Evolutionary conservation across 2,888 invertebrate genomes (phyloP), one percentile per base, ranked within the genome.

Genomic region (Apomyelois bistriatella): DNA sequence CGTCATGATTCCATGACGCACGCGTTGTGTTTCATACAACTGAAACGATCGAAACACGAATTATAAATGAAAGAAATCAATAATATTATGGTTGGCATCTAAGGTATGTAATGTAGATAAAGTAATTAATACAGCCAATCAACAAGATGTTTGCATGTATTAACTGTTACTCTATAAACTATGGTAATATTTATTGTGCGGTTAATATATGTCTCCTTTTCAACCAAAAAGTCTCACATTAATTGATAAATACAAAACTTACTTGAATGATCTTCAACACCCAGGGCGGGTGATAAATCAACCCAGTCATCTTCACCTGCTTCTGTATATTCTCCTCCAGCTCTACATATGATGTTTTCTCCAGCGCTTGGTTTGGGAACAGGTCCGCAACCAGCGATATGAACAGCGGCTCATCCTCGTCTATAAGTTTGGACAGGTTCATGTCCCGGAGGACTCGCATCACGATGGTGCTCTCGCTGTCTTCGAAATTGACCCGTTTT

Each of bases 321-420:
- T 94, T 93, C 57, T 93, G 93, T 56, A 99, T 97, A 0, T 98
- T 97, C 7, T 94, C 93, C 81, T 98, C 98, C 50, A 99, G 88
- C 62, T 97, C 96, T 0, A 94, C 94, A 76, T 99, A 98, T 17
- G 83, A 82, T 8, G 98, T 98, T 84, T 98, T 98, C 81, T 98
- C 98, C 51, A 98, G 91, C 0, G 94, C 93, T 89, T 98, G 97
- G 82, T 98, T 98, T 0, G 99, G 99, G 84, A 99, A 99, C 66
- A 99, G 88, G 89, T 99, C 99, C 32, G 98, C 95, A 17, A 99
- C 98, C 40, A 99, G 88, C 0, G 98, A 98, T 85, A 98, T 96
- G 77, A 99, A 99, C n/a, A 99, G 91, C 0, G 99, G 98, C 74
- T 99, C 99, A 76, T 99, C 99, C 81, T 99, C 98, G 74, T 99